These are phyloP conservation scores for Drosophila basisetae DNA, from an alignment of 2,888 invertebrate genomes.

Conservation along the genomic window DNA sequence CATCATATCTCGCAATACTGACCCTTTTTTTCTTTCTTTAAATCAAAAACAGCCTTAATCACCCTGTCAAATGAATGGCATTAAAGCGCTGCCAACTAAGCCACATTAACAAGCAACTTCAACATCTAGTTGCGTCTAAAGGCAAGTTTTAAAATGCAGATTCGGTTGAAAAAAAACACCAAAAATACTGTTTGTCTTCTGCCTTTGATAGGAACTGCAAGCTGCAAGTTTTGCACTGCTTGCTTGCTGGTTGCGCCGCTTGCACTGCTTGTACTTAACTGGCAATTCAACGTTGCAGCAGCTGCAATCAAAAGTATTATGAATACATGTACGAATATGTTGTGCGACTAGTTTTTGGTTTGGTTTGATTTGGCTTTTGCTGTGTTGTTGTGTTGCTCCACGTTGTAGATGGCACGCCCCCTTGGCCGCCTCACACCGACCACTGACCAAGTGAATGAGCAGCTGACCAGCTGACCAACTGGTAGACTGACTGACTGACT, in stretches of 20 bases:
- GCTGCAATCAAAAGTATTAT: conserved; percentile 39
- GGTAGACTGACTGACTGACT: conserved; percentile 12
- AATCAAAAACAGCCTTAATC: not conserved
- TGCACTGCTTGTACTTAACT: conserved; percentile 4
- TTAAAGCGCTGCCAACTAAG: not conserved
- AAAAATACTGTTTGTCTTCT: not conserved
- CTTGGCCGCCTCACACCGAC: conserved; percentile 17
- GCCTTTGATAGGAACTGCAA: not conserved
- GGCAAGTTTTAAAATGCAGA: not conserved
- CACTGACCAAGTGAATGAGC: conserved; percentile 10
- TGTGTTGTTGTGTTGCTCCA: conserved; percentile 37
- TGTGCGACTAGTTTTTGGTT: conserved; percentile 65
- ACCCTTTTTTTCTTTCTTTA: not conserved
- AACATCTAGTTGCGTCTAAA: not conserved
- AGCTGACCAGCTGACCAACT: conserved; percentile 10
- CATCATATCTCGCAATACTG: conserved; percentile 5
- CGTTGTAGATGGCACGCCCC: conserved; percentile 33
- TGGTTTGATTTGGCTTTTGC: conserved; percentile 13
- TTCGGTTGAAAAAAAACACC: not conserved
- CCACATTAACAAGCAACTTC: too few species aligned
- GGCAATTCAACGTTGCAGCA: conserved; percentile 26
- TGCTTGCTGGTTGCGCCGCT: not conserved
- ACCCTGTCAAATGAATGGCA: not conserved
- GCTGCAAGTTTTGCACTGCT: conserved; percentile 4
- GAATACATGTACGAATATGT: conserved; percentile 63